Base-by-base conservation (phyloP, 2,888 invertebrate genomes). In the Hermodice carunculata region DNA sequence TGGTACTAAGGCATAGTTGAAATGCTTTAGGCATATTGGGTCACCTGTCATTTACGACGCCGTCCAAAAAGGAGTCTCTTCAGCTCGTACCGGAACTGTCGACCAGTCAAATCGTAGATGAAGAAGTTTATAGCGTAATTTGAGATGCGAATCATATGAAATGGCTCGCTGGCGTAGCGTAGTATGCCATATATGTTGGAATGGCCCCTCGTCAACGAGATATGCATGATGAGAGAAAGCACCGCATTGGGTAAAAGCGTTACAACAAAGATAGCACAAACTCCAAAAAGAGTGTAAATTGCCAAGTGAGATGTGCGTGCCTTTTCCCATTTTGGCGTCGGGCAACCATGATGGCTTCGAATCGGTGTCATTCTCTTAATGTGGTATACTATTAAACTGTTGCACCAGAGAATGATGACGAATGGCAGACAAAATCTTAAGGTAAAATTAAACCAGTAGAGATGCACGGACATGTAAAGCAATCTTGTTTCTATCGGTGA, bases 101-200 rank as follows among this genome's bases (percentile, higher is more conserved):
- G 44, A 11, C 69, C 69, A 5, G 63, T 66, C 19, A 69, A 44
- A 3, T 66, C 69, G 40, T 69, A 69, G 11, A 69, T 31, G 37
- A 69, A 8, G 60, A 62, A 66, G 51, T 69, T 69, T 8, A 29
- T 42, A 17, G 69, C 61, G 48, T 69, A 69, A 37, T 69, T 69
- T 17, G 66, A n/a, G 3, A 69, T 53, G 22, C 69, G 61, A 2
- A 66, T 32, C 49, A 69, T 63, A 40, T 63, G 42, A 19, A 69
- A 69, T 5, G 69, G 69, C 3, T 43, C 29, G 26, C 61, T 46
- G 17, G 62, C 17, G 17, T 17, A 5, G n/a, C 32, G 26, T 14
- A 68, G 64, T 22, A 28, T 8, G 52, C 67, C 64, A 28, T 52
- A 60, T 6, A 62, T 32, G 11, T 17, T 31, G 3, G 32, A 17